These are phyloP conservation scores for Propithecus deckenii DNA, from an alignment of 2,797 vertebrate genomes.

Conservation along the genomic window DNA sequence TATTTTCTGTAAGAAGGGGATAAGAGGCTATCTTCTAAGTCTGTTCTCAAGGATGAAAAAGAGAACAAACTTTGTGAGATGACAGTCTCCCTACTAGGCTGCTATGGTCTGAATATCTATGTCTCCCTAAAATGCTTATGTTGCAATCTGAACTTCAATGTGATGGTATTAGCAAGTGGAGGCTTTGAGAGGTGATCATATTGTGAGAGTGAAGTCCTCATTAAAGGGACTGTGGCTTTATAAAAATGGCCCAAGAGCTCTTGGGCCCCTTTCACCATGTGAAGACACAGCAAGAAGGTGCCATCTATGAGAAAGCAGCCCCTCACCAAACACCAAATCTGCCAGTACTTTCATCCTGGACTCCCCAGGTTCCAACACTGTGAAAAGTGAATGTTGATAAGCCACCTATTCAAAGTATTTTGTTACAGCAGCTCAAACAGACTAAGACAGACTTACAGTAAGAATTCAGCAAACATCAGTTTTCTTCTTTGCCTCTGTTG, in stretches of 20 bases:
- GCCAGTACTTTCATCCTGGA: fast-evolving
- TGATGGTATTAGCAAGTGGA: neutral
- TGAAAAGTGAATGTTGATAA: neutral
- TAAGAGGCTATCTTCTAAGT: neutral
- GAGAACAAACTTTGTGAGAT: neutral
- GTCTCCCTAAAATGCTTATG: neutral
- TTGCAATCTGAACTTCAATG: neutral
- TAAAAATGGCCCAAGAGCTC: neutral
- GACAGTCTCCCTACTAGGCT: fast-evolving
- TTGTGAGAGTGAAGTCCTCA: fast-evolving
- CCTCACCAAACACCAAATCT: neutral
- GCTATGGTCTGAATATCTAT: neutral
- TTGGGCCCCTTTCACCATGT: neutral
- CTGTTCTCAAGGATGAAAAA: neutral
- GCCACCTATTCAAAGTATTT: neutral
- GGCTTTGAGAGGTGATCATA: neutral
- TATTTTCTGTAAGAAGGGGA: neutral
- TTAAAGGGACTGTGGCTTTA: too few relatives aligned
- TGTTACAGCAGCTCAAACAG: neutral
- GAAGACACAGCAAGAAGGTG: neutral
- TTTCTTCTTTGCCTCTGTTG: neutral
- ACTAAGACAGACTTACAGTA: neutral
- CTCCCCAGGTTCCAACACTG: fast-evolving
- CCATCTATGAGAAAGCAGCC: neutral
- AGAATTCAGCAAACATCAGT: neutral